phyloP scores from a whole-genome alignment of 1,140 invertebrate species.

The Lepeophtheirus salmonis region DNA sequence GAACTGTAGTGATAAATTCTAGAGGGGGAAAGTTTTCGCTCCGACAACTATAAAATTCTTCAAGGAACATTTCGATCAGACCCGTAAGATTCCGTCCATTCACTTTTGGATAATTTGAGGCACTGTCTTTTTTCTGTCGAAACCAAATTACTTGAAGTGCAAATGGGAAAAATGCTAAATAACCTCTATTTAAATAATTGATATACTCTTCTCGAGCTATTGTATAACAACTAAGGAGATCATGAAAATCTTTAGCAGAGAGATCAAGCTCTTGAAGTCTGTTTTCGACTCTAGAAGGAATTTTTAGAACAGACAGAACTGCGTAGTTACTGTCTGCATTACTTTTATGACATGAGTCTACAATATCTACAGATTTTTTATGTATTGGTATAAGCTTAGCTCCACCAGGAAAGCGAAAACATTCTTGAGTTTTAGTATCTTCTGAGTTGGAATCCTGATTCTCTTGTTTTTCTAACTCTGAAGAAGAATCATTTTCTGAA shows the following conservation, averaged over 20 bases:
- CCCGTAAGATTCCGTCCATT: background rate
- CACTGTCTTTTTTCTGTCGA: background rate
- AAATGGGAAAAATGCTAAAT: constrained; percentile 10
- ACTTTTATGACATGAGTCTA: too few species aligned
- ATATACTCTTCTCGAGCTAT: constrained; percentile 10
- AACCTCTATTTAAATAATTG: background rate
- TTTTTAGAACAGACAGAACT: too few species aligned
- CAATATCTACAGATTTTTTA: background rate
- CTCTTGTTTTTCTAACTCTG: too few species aligned
- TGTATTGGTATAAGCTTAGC: background rate
- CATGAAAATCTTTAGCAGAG: background rate
- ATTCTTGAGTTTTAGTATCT: background rate
- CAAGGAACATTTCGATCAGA: background rate
- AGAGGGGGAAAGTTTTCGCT: background rate
- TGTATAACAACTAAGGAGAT: background rate
- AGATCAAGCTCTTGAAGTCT: background rate
- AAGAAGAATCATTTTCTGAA: background rate
- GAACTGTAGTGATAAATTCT: constrained; percentile 1
- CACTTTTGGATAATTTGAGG: background rate
- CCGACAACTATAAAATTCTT: background rate
- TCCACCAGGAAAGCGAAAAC: background rate
- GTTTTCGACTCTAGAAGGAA: background rate
- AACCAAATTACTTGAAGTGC: background rate
- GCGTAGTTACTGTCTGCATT: too few species aligned
- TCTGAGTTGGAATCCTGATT: too few species aligned